Evolutionary conservation across 1,140 invertebrate species (phyloP), one percentile per base, ranked within the genome.

Genomic region (Pentalonia nigronervosa): DNA sequence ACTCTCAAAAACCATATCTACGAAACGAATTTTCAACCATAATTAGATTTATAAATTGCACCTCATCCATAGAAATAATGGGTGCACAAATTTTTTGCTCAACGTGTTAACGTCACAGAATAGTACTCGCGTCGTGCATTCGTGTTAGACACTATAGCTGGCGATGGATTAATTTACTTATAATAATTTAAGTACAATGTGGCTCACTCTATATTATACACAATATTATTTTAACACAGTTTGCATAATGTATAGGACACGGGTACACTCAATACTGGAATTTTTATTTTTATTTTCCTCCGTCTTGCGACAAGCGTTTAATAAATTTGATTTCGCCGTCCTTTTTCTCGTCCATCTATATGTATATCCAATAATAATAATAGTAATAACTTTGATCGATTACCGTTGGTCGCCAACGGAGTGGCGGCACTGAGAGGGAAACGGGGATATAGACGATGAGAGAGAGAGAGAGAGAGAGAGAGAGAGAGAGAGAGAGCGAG

Each of bases 361-460:
- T 30, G 1, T 17, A n/a, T 48, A 17, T 6, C 30, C 14, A 76
- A 20, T n/a, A 67, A 17, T 67, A 17, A 30, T 9, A 53, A 60
- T n/a, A 67, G 30, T n/a, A 67, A n/a, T n/a, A 67, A 67, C 84
- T 86, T 47, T 86, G 84, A 86, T 86, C 84, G 84, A 86, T 86
- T 86, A 86, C 84, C 2, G 25, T 41, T 7, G 23, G 84, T 47
- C 11, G 3, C 23, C 41, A 30, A 67, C 1, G 30, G 14, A 1
- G 30, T n/a, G 60, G 30, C 9, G 14, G 30, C 25, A 7, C 60
- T 6, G 14, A 76, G 17, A 6, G n/a, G 17, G n/a, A 14, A 60
- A 67, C 0, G n/a, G 4, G n/a, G 11, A 76, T n/a, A 17, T n/a
- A n/a, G n/a, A n/a, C n/a, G n/a, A n/a, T n/a, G 30, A 67, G 20